Base-by-base conservation (phyloP, 92 coral and sea anemone genomes). In the Palythoa caribaeorum region DNA sequence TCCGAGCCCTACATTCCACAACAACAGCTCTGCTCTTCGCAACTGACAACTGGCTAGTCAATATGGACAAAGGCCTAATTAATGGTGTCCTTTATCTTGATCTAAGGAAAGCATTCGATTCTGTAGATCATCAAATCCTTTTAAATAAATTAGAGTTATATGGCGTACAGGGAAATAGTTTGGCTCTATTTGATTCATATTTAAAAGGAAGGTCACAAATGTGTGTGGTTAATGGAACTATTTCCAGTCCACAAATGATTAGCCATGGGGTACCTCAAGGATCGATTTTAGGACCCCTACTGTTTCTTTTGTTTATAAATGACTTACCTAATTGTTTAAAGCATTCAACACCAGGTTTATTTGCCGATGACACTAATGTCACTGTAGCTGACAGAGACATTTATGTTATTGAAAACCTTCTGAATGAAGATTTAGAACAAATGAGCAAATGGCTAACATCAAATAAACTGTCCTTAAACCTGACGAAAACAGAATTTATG, bases 311-410 rank as follows among this genome's bases (percentile, higher is more conserved):
- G 35, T 84, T 53, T n/a, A 83, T 92, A 55, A 92, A 92, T 76
- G 90, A 92, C 77, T 57, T 89, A 36, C 90, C 94, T 84, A 92
- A 92, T 68, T 92, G 92, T 76, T 73, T 91, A 37, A 71, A 44
- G 12, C 36, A 77, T 38, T 62, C 89, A 17, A 89, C 88, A 8
- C 84, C 90, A 20, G 17, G 88, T 62, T 73, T 89, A 78, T 89
- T 81, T 86, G 90, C 92, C 15, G 88, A 86, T 66, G 91, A 92
- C 76, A 89, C 92, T 16, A 87, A 87, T 59, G 38, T 91, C 28
- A 28, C 28, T 28, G 28, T 28, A 28, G 28, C 28, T 28, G 28
- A 28, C 28, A 28, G 28, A 28, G 40, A 44, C 91, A 28, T 28
- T 71, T 21, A 40, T 20, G 76, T 20, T 71, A 71, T 71, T 28